Percentiles rank a stretch among this genome's conserved stretches.
phyloP scores from a whole-genome alignment of 2,797 vertebrate genomes.

The Cynopterus sphinx region DNA sequence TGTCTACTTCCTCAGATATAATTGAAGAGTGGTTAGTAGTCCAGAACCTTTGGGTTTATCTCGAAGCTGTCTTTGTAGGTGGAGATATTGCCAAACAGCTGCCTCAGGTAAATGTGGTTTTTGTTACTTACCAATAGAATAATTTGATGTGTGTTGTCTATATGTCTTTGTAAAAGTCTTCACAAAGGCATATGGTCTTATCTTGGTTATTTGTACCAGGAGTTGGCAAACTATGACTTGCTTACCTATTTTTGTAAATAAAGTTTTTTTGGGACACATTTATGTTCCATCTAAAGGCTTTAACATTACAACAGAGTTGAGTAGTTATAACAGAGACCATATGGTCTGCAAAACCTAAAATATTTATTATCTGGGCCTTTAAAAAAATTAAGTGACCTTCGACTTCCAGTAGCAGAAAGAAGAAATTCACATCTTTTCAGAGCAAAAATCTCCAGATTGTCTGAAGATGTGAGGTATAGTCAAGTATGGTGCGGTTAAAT shows the following conservation, averaged over 20 bases:
- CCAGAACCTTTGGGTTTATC: conserved; percentile 88
- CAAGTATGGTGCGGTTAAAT: background rate
- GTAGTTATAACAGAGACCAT: background rate
- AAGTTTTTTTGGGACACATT: conserved; percentile 19
- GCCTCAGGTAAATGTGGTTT: conserved; percentile 83
- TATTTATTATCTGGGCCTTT: background rate
- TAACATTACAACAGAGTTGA: background rate
- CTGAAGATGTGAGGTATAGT: background rate
- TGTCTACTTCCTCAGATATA: conserved; percentile 85
- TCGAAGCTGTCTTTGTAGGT: conserved; percentile 88
- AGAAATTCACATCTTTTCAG: background rate
- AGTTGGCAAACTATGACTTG: background rate
- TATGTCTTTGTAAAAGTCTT: background rate
- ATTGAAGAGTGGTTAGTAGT: conserved; percentile 88
- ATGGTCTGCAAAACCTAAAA: background rate
- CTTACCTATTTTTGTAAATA: conserved; percentile 4
- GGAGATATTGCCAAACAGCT: conserved; percentile 88
- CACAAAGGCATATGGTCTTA: background rate
- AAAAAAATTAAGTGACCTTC: background rate
- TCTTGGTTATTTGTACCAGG: background rate
- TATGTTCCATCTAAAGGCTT: background rate
- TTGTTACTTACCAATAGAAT: background rate
- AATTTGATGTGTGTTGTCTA: background rate
- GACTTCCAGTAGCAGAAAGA: background rate
- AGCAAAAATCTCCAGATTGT: background rate